Percentiles rank a stretch among this genome's conserved stretches.
Conservation (phyloP, 2,113 vertebrate genomes). For the Prinia subflava region DNA sequence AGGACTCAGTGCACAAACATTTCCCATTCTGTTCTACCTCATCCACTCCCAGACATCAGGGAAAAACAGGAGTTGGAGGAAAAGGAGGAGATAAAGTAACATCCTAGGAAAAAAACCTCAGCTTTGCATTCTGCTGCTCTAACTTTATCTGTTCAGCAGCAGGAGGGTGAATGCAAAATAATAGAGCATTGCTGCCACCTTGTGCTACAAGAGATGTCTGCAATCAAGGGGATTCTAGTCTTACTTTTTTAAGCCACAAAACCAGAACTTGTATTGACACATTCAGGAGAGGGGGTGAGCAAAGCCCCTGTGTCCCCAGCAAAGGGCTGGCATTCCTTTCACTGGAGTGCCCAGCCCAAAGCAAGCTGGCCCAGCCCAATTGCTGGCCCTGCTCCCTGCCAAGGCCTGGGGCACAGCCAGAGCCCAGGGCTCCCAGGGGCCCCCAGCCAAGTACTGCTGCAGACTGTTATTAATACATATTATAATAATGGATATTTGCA, state of each 20-base stretch:
- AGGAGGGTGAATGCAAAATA: neutral
- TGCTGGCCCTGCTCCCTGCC: neutral
- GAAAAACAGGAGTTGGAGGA: accelerated
- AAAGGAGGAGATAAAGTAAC: neutral
- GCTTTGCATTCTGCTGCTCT: neutral
- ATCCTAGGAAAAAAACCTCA: neutral
- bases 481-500: neutral
- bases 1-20: neutral
- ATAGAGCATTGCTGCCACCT: conserved; percentile 38
- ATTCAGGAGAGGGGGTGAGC: neutral
- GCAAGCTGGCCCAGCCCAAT: accelerated
- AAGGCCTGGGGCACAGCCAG: accelerated
- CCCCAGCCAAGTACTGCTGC: neutral
- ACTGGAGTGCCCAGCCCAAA: neutral
- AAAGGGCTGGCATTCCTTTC: neutral
- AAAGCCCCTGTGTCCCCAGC: accelerated
- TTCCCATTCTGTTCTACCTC: neutral
- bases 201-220: neutral
- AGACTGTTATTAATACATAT: neutral
- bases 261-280: neutral
- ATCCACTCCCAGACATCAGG: neutral
- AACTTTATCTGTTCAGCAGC: neutral
- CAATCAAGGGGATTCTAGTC: neutral
- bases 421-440: neutral
- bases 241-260: neutral